phyloP scores from a whole-genome alignment of 2,113 vertebrate species.

The Clinocottus analis region DNA sequence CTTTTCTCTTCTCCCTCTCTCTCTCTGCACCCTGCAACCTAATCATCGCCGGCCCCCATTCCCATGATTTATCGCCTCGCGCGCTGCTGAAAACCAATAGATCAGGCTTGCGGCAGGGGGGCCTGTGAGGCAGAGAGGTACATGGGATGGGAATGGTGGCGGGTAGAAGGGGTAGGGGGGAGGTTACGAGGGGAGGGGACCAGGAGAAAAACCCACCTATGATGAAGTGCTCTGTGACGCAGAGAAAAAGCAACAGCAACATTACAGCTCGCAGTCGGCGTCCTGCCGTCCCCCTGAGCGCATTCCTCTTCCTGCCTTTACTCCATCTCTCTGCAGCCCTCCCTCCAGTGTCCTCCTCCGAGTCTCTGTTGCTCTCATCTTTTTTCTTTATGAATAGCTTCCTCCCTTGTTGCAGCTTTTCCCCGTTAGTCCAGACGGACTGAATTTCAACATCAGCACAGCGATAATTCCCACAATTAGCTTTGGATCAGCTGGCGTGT shows the following conservation, averaged over 20 bases:
- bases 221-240: slow-evolving; percentile 82
- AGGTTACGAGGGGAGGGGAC: slow-evolving; percentile 46
- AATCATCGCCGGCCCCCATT: slow-evolving; percentile 82
- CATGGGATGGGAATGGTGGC: slow-evolving; percentile 59
- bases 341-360: slow-evolving; percentile 46
- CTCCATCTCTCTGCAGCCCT: slow-evolving; percentile 43
- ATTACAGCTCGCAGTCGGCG: slow-evolving; percentile 73
- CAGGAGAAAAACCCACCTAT: slow-evolving; percentile 81
- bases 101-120: slow-evolving; percentile 83
- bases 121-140: slow-evolving; percentile 67
- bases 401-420: slow-evolving; percentile 34
- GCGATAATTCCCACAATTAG: slow-evolving; percentile 59
- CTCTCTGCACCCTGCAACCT: slow-evolving; percentile 65
- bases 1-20: slow-evolving; percentile 50
- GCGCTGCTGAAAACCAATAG: slow-evolving; percentile 78
- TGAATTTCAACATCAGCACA: slow-evolving; percentile 38
- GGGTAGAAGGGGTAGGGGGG: slow-evolving; percentile 29
- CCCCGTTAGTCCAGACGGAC: slow-evolving; percentile 4
- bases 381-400: slow-evolving; percentile 42
- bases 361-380: slow-evolving; percentile 20
- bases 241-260: slow-evolving; percentile 66
- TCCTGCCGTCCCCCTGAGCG: slow-evolving; percentile 62
- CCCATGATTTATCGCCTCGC: slow-evolving; percentile 82
- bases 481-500: slow-evolving; percentile 29
- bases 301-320: slow-evolving; percentile 61